phyloP scores from a whole-genome alignment of 2,113 vertebrate genomes.

The Paratilapia polleni region DNA sequence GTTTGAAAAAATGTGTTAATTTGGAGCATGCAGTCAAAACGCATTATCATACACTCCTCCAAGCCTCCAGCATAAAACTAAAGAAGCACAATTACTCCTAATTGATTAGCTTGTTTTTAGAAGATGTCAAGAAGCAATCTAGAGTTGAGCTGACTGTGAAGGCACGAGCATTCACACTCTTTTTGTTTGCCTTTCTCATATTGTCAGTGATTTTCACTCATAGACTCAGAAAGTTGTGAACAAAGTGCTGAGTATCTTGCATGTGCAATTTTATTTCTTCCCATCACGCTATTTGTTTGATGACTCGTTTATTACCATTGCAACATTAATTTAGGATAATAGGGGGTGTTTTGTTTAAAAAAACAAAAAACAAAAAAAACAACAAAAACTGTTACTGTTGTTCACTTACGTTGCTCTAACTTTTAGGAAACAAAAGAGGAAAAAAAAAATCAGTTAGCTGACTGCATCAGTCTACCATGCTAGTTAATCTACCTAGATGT shows the following conservation, averaged over 20 bases:
- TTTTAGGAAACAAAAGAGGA: not conserved
- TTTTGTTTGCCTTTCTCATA: conserved; percentile 51
- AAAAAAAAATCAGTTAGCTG: conserved; percentile 3
- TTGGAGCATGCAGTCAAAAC: conserved; percentile 29
- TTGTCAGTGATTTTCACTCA: conserved; percentile 48
- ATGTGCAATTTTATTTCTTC: conserved; percentile 38
- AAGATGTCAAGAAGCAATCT: conserved; percentile 27
- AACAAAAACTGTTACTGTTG: not conserved
- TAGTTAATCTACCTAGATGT: conserved; percentile 62
- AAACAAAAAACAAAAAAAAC: conserved; percentile 36
- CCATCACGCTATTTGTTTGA: conserved; percentile 41
- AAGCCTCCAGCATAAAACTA: conserved; percentile 29
- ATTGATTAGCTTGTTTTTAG: conserved; percentile 53
- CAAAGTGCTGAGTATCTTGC: conserved; percentile 34
- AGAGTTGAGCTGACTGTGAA: conserved; percentile 4
- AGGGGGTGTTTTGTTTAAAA: conserved; percentile 44
- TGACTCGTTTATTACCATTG: conserved; percentile 44
- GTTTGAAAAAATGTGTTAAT: conserved; percentile 26
- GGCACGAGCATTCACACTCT: conserved; percentile 1
- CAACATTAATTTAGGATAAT: conserved; percentile 48
- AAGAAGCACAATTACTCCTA: conserved; percentile 39
- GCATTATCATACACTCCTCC: conserved; percentile 24
- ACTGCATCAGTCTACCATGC: conserved; percentile 7
- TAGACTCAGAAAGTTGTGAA: conserved; percentile 30
- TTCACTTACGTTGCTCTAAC: conserved; percentile 18